phyloP scores from a whole-genome alignment of 2,888 invertebrate species.

The Stratiomys singularior region DNA sequence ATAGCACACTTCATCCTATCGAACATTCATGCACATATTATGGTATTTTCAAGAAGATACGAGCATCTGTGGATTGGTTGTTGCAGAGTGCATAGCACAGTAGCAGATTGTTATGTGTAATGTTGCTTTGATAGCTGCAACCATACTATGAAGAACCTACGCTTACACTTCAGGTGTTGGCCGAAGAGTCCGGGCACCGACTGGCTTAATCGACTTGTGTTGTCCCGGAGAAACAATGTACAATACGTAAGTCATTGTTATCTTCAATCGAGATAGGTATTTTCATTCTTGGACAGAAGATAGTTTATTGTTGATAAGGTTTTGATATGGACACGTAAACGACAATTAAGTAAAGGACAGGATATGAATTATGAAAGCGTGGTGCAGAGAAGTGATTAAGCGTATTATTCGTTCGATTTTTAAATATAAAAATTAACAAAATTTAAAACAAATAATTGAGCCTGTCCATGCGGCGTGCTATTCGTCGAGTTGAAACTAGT shows the following conservation, averaged over 20 bases:
- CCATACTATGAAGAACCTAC: not conserved
- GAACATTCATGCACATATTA: not conserved
- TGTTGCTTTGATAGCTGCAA: conserved; percentile 22
- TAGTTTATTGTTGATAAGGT: not conserved
- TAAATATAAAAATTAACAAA: no score
- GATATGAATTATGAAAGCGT: no score
- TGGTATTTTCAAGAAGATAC: conserved; percentile 17
- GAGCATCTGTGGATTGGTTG: not conserved
- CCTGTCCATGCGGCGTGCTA: no score
- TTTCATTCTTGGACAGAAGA: not conserved
- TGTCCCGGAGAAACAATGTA: not conserved
- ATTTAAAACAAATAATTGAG: no score
- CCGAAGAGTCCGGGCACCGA: not conserved
- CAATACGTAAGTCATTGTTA: not conserved
- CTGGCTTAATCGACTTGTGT: not conserved
- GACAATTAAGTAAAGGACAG: not conserved
- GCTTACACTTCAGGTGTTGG: conserved; percentile 10
- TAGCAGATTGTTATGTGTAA: not conserved
- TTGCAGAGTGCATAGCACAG: not conserved
- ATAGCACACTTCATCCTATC: not conserved
- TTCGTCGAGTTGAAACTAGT: no score
- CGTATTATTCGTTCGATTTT: no score
- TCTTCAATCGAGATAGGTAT: conserved; percentile 5
- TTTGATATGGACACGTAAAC: not conserved
- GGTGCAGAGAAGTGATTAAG: no score